Evolutionary conservation across 2,113 vertebrate species (phyloP).

Genomic region (Formicarius rufipectus): DNA sequence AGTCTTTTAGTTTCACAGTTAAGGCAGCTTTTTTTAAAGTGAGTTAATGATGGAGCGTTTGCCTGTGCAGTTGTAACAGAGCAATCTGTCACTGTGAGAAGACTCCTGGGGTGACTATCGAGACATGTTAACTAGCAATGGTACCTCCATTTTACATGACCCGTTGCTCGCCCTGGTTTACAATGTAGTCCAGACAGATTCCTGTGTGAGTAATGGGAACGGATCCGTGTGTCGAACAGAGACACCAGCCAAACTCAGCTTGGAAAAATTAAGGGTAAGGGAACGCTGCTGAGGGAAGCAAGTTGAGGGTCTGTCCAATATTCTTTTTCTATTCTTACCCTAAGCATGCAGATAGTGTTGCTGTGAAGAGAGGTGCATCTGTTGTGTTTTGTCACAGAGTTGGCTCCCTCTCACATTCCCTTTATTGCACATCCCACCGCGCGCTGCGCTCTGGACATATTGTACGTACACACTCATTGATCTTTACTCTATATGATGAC

Average conservation of each 20-base stretch:
- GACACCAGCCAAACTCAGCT: neutral
- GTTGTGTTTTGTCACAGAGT: neutral
- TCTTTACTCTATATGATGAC: neutral
- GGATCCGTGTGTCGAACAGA: neutral
- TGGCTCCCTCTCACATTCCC: neutral
- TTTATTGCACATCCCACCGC: neutral
- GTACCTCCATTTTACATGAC: slow-evolving; percentile 12
- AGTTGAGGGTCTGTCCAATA: neutral
- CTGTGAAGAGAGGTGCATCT: neutral
- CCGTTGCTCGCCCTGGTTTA: neutral
- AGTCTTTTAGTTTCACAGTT: slow-evolving; percentile 60
- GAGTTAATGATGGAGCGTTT: slow-evolving; percentile 68
- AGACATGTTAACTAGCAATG: slow-evolving; percentile 30
- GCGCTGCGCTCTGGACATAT: fast-evolving
- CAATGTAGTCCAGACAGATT: neutral
- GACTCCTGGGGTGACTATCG: slow-evolving; percentile 44
- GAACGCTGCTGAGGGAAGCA: neutral
- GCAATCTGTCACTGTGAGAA: slow-evolving; percentile 67
- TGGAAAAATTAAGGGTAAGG: neutral
- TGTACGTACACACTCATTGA: neutral
- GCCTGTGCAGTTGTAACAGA: slow-evolving; percentile 60
- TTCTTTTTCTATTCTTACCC: neutral
- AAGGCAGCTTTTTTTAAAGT: slow-evolving; percentile 51
- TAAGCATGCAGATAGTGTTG: neutral
- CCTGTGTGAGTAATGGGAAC: neutral